These are phyloP conservation scores for Sigmodon hispidus DNA, from an alignment of 2,113 vertebrate genomes.

Conservation along the genomic window DNA sequence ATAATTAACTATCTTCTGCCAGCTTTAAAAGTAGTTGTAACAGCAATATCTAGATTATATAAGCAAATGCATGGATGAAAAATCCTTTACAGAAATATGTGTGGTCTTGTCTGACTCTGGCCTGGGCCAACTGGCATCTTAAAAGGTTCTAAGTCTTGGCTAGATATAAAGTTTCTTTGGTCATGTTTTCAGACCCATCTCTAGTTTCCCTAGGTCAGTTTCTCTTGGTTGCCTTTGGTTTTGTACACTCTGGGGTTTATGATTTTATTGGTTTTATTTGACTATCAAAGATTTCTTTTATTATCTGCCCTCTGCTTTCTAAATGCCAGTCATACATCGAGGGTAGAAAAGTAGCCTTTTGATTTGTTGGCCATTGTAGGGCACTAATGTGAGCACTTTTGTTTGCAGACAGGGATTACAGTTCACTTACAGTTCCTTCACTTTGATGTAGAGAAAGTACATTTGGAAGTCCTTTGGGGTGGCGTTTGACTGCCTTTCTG, in stretches of 20 bases:
- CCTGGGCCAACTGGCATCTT: background rate
- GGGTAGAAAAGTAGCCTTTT: background rate
- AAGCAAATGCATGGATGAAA: background rate
- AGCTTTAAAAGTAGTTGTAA: conserved; percentile 26
- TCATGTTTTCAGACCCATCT: background rate
- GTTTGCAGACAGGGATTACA: conserved; percentile 40
- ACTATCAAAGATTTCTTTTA: conserved; percentile 54
- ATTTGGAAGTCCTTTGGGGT: conserved; percentile 70
- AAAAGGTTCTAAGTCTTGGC: background rate
- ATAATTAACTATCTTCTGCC: background rate
- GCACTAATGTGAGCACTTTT: conserved; percentile 45
- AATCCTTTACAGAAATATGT: background rate
- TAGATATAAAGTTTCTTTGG: background rate
- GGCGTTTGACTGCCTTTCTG: background rate
- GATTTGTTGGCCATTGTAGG: conserved; percentile 3
- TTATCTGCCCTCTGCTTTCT: conserved; percentile 35
- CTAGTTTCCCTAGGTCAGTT: background rate
- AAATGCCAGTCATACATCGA: background rate
- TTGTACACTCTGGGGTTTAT: background rate
- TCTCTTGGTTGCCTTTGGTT: conserved; percentile 26
- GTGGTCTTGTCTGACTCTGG: background rate
- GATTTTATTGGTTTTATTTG: conserved; percentile 66
- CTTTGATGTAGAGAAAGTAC: conserved; percentile 72
- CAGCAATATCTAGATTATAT: background rate
- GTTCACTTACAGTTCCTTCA: conserved; percentile 51